Conservation (phyloP, 37 sponge, comb jelly and placozoan species). For the Axinella damicornis region DNA sequence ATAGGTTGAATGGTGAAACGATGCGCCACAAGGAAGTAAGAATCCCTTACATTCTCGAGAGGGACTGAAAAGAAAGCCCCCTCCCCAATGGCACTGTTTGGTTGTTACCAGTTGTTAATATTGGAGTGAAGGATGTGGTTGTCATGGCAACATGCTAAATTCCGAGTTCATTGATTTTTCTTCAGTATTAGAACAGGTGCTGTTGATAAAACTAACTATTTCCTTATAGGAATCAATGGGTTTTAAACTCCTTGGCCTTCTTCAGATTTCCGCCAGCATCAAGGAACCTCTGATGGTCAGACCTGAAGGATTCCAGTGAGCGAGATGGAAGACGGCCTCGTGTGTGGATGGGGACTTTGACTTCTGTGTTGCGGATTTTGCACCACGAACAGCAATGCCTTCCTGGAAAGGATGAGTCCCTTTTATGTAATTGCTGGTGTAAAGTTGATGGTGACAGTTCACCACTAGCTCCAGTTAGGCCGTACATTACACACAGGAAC, state of each 20-base stretch:
- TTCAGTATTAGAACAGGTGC: no score
- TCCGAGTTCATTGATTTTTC: no score
- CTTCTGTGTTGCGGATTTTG: neutral
- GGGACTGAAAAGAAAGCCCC: neutral
- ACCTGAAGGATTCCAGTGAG: conserved; percentile 1
- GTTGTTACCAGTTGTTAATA: no score
- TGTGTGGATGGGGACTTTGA: conserved; percentile 2
- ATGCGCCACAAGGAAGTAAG: no score
- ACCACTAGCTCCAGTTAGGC: conserved; percentile 44
- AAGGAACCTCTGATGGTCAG: conserved; percentile 3
- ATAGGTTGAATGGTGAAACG: no score
- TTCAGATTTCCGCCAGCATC: neutral
- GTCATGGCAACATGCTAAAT: no score
- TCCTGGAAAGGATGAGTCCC: no score
- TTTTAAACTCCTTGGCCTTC: conserved; percentile 32
- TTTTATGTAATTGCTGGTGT: no score
- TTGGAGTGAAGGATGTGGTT: no score
- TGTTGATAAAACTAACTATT: no score
- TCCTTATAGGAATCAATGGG: no score
- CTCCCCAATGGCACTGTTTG: conserved; percentile 24
- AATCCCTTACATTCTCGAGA: conserved; percentile 1
- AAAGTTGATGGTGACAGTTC: neutral
- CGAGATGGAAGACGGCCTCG: neutral
- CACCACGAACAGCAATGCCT: conserved; percentile 42
- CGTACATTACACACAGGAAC: conserved; percentile 25